Conservation (phyloP, 2,888 invertebrate genomes). For the Dynastes grantii region DNA sequence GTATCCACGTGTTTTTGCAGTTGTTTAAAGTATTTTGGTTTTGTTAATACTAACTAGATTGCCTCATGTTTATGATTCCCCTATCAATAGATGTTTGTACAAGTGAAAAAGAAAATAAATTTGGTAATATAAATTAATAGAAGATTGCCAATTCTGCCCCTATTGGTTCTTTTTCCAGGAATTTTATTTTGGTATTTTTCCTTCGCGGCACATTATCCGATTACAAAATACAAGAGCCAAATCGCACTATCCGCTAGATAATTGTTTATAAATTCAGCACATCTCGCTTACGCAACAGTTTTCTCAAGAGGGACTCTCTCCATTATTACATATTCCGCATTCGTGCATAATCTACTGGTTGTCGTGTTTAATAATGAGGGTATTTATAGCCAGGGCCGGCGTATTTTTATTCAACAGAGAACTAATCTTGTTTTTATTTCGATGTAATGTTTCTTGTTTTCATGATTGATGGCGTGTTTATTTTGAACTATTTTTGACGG, state of each 20-base stretch:
- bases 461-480: constrained; percentile 35
- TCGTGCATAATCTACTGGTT: constrained; percentile 29
- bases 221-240: constrained; percentile 8
- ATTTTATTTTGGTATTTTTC: not conserved
- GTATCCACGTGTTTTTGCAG: too few relatives aligned
- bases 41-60: too few relatives aligned
- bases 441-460: constrained; percentile 32
- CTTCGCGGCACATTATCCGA: not conserved
- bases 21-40: too few relatives aligned
- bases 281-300: constrained; percentile 34
- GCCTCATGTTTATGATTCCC: too few relatives aligned
- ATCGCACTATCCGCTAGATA: not conserved
- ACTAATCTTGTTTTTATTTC: constrained; percentile 31
- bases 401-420: constrained; percentile 19
- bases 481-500: constrained; percentile 36
- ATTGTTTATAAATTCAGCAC: constrained; percentile 32
- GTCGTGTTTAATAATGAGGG: constrained; percentile 29
- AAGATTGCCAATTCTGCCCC: too few relatives aligned
- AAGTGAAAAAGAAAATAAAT: too few relatives aligned
- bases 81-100: too few relatives aligned
- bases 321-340: constrained; percentile 39
- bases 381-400: constrained; percentile 7
- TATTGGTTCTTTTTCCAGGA: not conserved
- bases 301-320: constrained; percentile 22
- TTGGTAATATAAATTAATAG: too few relatives aligned